Evolutionary conservation across 2,888 invertebrate species (phyloP).

Genomic region (Oxyteleia sp.): DNA sequence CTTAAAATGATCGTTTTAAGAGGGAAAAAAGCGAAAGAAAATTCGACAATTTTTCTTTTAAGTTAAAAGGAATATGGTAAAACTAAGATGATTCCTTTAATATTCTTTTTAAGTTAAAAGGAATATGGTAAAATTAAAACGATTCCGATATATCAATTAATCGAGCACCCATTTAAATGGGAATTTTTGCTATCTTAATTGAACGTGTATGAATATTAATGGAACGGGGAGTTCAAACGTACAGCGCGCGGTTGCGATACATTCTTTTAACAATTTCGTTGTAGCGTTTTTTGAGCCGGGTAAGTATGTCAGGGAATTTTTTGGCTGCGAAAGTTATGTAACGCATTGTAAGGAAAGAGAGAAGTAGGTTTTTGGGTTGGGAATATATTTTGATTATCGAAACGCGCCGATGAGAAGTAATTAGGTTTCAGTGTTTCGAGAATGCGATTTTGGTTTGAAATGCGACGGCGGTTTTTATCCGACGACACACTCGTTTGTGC

Average conservation of each 20-base stretch:
- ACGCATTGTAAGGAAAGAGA: slow-evolving; percentile 34
- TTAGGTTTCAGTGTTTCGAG: slow-evolving; percentile 17
- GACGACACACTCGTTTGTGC: slow-evolving; percentile 2
- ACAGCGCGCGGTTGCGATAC: slow-evolving; percentile 18
- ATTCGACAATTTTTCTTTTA: no score
- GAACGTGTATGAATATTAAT: not conserved
- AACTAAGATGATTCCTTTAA: no score
- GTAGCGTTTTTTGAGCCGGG: slow-evolving; percentile 34
- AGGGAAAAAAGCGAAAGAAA: no score
- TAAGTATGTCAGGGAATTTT: slow-evolving; percentile 60
- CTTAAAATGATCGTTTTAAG: no score
- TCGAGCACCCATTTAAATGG: not conserved
- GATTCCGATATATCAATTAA: no score
- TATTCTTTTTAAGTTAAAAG: no score
- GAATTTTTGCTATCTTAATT: not conserved
- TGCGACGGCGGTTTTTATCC: slow-evolving; percentile 8
- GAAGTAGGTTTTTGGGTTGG: slow-evolving; percentile 57
- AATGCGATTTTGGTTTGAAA: slow-evolving; percentile 13
- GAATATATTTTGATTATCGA: slow-evolving; percentile 43
- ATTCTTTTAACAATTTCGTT: slow-evolving; percentile 37
- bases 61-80: no score
- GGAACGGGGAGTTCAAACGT: not conserved
- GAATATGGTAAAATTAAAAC: no score
- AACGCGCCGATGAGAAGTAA: slow-evolving; percentile 37
- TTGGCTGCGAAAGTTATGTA: slow-evolving; percentile 42